A percentile compares a stretch with the other conserved stretches of the same genome.
Conservation (phyloP, 2,888 invertebrate species). For the Fissipunctia ypsillon region DNA sequence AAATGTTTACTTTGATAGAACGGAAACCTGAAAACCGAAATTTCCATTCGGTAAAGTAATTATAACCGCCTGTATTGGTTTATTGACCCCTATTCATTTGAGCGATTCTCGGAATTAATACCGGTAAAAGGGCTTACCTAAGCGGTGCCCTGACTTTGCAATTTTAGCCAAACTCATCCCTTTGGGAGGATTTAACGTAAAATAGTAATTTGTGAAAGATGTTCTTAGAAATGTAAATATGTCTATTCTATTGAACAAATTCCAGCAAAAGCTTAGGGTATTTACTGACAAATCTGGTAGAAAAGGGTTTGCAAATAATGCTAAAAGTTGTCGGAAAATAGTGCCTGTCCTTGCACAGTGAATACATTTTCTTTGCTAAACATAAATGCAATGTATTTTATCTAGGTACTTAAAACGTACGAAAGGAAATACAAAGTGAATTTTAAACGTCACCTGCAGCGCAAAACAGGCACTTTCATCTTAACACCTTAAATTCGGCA, state of each 20-base stretch:
- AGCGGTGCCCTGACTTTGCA: neutral
- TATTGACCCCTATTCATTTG: conserved; percentile 11
- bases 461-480: conserved; percentile 15
- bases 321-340: neutral
- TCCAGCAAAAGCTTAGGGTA: neutral
- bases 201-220: too few relatives aligned
- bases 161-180: neutral
- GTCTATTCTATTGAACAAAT: neutral
- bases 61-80: conserved; percentile 14
- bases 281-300: neutral
- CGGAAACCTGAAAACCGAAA: neutral
- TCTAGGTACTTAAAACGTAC: neutral
- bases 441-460: conserved; percentile 5
- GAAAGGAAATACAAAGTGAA: conserved; percentile 26
- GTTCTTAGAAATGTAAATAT: too few relatives aligned
- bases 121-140: conserved; percentile 21
- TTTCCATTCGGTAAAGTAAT: neutral
- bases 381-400: conserved; percentile 4
- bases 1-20: conserved; percentile 1
- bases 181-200: neutral
- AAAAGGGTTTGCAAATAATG: neutral
- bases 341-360: neutral
- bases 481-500: conserved; percentile 39
- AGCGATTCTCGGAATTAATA: conserved; percentile 7
- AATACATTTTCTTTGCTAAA: neutral